Evolutionary conservation across 2,888 invertebrate species (phyloP).

Genomic region (Phaonia tiefii): DNA sequence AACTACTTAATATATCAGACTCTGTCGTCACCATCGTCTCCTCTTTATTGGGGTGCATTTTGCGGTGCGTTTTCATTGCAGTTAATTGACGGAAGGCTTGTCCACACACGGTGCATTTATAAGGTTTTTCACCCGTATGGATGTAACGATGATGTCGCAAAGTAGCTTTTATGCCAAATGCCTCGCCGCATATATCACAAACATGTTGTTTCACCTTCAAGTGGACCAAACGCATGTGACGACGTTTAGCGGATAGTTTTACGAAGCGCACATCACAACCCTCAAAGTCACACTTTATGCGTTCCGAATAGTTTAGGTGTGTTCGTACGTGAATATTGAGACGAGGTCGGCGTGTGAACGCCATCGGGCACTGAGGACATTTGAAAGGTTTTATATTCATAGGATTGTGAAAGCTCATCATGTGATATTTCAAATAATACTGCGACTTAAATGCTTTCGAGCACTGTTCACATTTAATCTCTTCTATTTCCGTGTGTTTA

Average conservation of each 20-base stretch:
- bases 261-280: conserved; percentile 66
- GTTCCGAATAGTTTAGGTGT: conserved; percentile 62
- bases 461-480: conserved; percentile 64
- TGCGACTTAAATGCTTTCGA: conserved; percentile 61
- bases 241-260: conserved; percentile 61
- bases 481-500: conserved; percentile 52
- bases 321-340: conserved; percentile 64
- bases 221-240: conserved; percentile 65
- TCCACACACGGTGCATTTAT: conserved; percentile 66
- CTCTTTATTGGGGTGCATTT: conserved; percentile 59
- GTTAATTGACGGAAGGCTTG: conserved; percentile 67
- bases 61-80: conserved; percentile 68
- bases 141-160: conserved; percentile 68
- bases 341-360: conserved; percentile 62
- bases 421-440: conserved; percentile 65
- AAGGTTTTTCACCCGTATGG: conserved; percentile 69
- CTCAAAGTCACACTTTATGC: conserved; percentile 65
- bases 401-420: conserved; percentile 60
- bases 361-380: conserved; percentile 63
- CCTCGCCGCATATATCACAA: conserved; percentile 66
- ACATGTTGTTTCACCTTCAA: conserved; percentile 66
- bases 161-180: conserved; percentile 66
- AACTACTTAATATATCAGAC: too few species aligned
- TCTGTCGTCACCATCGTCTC: too few species aligned
- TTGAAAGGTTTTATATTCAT: conserved; percentile 60